phyloP scores from a whole-genome alignment of 2,113 vertebrate genomes.

The Grammomys dolichurus region DNA sequence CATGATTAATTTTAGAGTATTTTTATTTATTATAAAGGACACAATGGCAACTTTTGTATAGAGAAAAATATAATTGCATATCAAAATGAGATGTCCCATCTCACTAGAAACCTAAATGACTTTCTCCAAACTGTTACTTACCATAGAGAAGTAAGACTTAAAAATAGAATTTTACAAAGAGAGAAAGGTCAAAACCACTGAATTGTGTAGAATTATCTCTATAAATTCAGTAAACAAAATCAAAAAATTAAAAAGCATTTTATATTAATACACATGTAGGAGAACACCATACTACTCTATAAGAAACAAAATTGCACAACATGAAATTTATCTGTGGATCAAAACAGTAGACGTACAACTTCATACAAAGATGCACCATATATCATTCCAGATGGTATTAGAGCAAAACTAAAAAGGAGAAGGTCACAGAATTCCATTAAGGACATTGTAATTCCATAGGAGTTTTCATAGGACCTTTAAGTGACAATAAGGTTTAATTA shows the following conservation, averaged over 20 bases:
- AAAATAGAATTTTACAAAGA: not conserved
- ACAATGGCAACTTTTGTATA: not conserved
- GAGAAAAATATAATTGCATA: not conserved
- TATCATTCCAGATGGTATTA: not conserved
- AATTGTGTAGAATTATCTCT: not conserved
- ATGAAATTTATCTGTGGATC: not conserved
- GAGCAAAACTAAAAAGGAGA: not conserved
- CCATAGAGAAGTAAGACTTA: not conserved
- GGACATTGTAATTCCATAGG: not conserved
- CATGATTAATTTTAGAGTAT: not conserved
- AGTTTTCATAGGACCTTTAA: not conserved
- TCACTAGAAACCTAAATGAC: not conserved
- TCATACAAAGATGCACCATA: not conserved
- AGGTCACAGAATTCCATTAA: not conserved
- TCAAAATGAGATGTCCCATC: not conserved
- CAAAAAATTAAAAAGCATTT: constrained; percentile 48
- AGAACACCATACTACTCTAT: not conserved
- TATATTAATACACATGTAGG: not conserved
- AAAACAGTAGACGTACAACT: constrained; percentile 3
- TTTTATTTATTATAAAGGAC: constrained; percentile 7
- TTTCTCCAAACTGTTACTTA: not conserved
- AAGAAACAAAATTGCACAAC: not conserved
- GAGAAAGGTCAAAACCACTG: not conserved
- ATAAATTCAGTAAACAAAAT: constrained; percentile 5
- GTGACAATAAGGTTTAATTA: not conserved